Evolutionary conservation across 2,113 vertebrate genomes (phyloP), one percentile per base, ranked within the genome.

Genomic region (Thunnus thynnus): DNA sequence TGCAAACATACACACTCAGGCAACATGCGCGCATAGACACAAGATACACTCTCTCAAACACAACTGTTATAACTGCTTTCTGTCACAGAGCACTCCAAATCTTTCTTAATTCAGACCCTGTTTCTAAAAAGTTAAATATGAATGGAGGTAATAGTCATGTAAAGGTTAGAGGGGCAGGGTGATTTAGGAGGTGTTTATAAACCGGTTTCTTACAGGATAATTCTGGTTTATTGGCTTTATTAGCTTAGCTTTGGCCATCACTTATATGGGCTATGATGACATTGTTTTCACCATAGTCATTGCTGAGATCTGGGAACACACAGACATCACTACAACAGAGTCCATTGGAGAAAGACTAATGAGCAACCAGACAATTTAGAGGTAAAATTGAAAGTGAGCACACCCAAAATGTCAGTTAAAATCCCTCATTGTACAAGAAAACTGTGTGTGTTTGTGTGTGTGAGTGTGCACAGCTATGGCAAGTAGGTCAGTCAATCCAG

Each of bases 1-100:
- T 36, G 56, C 17, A 57, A 75, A 66, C 72, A 76, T 14, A 62
- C 27, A 73, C 67, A 67, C 51, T 25, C 60, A 56, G 69, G 51
- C 44, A 71, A 30, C 52, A 67, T 1, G 61, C 7, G 20, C 17
- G 55, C 36, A 1, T 0, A 17, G 3, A 46, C 5, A 47, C 46
- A 52, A 55, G 17, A 51, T 18, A 46, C 44, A 32, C 36, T n/a
- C 41, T 17, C 74, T 5, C 1, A 32, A n/a, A 32, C 44, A 58
- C 47, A 57, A 54, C 3, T 47, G 25, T 52, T 50, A 46, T 10
- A 50, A 44, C 57, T 65, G 6, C 32, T 63, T n/a, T 27, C 7
- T 5, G 2, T 50, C 10, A 54, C 32, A 60, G 46, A 50, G 27
- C 68, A 61, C 8, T 5, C 47, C n/a, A 5, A 56, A 54, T 60